These are phyloP conservation scores for Drosophila nigromelanica DNA, from an alignment of 1,140 invertebrate species.

Conservation along the genomic window DNA sequence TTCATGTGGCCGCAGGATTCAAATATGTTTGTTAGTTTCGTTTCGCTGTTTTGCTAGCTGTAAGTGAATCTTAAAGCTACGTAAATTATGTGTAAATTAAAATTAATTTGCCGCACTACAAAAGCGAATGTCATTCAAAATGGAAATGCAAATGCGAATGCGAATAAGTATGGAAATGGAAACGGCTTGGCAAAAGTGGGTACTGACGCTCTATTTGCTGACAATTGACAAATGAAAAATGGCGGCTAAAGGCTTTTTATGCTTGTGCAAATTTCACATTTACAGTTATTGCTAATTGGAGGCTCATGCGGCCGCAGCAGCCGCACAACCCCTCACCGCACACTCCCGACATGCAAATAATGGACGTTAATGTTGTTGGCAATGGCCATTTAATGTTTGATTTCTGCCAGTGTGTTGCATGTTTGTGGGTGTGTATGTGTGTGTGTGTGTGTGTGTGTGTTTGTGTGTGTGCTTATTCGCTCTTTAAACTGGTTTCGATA, in stretches of 20 bases:
- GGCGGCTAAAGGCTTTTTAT: slow-evolving; percentile 78
- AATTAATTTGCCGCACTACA: neutral
- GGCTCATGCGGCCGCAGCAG: slow-evolving; percentile 73
- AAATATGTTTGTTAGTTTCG: slow-evolving; percentile 10
- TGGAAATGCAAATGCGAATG: slow-evolving; percentile 8
- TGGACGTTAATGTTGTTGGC: slow-evolving; percentile 77
- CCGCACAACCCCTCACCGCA: slow-evolving; percentile 2
- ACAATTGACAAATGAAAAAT: slow-evolving; percentile 80
- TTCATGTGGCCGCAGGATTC: slow-evolving; percentile 59
- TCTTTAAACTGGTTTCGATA: slow-evolving; percentile 76
- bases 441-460: slow-evolving; percentile 24
- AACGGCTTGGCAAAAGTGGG: slow-evolving; percentile 28
- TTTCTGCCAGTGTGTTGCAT: slow-evolving; percentile 43
- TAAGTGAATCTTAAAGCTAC: slow-evolving; percentile 30
- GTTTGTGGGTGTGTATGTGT: neutral
- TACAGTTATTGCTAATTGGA: slow-evolving; percentile 82
- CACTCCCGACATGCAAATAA: slow-evolving; percentile 57
- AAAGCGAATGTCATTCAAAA: slow-evolving; percentile 10
- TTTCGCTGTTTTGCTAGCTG: slow-evolving; percentile 9
- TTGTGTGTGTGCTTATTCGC: slow-evolving; percentile 25
- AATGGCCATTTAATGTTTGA: slow-evolving; percentile 82
- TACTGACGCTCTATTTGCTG: slow-evolving; percentile 57
- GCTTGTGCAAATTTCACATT: slow-evolving; percentile 79
- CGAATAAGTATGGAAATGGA: slow-evolving; percentile 12
- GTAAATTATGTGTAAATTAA: slow-evolving; percentile 13